Conservation (phyloP, 2,113 vertebrate genomes). For the Podocnemis expansa region DNA sequence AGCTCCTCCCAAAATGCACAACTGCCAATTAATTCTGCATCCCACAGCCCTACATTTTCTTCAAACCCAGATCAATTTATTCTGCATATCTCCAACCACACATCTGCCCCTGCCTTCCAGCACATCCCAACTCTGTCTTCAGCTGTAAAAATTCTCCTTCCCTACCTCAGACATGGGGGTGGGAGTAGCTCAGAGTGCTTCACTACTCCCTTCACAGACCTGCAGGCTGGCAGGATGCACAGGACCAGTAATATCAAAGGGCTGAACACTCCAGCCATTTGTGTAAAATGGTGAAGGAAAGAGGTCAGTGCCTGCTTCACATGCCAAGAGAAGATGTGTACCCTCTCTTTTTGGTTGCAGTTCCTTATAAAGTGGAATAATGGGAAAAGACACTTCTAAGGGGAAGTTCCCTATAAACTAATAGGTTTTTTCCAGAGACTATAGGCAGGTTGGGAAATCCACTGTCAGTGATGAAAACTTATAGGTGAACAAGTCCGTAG, state of each 20-base stretch:
- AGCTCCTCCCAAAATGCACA: background rate
- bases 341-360: background rate
- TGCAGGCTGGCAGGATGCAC: background rate
- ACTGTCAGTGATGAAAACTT: background rate
- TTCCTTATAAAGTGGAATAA: background rate
- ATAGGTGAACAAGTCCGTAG: background rate
- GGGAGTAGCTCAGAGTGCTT: background rate
- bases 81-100: background rate
- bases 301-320: background rate
- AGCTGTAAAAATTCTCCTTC: background rate
- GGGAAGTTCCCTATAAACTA: background rate
- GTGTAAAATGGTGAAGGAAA: background rate
- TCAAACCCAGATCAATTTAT: background rate
- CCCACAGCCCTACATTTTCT: background rate
- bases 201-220: background rate
- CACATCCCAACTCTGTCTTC: background rate
- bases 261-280: background rate
- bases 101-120: background rate
- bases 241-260: background rate
- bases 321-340: background rate
- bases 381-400: background rate
- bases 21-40: background rate
- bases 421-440: background rate
- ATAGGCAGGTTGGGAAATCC: background rate
- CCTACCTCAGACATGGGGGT: background rate